Conservation (phyloP, 2,797 vertebrate species). For the Xenentodon cancila region DNA sequence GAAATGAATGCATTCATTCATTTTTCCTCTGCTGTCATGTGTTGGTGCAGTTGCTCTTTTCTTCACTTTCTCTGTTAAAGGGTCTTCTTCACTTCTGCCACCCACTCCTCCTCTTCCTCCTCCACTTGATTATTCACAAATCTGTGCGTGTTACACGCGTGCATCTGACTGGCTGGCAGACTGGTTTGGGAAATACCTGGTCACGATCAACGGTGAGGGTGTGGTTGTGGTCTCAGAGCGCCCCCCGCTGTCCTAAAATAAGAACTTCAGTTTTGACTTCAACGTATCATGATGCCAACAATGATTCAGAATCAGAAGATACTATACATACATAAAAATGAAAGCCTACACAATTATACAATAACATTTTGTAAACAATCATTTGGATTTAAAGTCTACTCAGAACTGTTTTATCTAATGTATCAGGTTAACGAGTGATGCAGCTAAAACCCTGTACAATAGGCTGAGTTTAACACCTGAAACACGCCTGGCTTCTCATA, state of each 20-base stretch:
- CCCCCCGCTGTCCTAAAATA: slow-evolving; percentile 61
- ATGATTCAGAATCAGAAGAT: too few species aligned
- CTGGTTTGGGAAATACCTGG: slow-evolving; percentile 86
- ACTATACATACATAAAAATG: too few species aligned
- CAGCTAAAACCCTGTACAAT: too few species aligned
- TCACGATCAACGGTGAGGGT: slow-evolving; percentile 74
- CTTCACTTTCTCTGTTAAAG: slow-evolving; percentile 48
- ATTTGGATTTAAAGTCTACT: too few species aligned
- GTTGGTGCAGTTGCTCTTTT: slow-evolving; percentile 43
- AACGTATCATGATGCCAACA: slow-evolving; percentile 22
- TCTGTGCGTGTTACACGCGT: slow-evolving; percentile 29
- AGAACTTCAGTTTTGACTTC: slow-evolving; percentile 7
- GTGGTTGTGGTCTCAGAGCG: slow-evolving; percentile 41
- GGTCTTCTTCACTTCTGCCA: slow-evolving; percentile 66
- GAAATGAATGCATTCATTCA: slow-evolving; percentile 66
- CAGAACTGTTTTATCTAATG: too few species aligned
- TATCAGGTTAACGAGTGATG: too few species aligned
- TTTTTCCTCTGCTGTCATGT: slow-evolving; percentile 54
- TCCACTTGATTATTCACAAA: slow-evolving; percentile 73
- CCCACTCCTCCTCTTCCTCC: slow-evolving; percentile 71
- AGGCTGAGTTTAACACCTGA: too few species aligned
- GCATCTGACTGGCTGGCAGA: slow-evolving; percentile 42
- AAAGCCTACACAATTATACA: too few species aligned
- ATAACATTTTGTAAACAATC: too few species aligned
- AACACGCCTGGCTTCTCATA: too few species aligned